Evolutionary conservation across 2,888 invertebrate species (phyloP).

Genomic region (Sussaba pulchella): DNA sequence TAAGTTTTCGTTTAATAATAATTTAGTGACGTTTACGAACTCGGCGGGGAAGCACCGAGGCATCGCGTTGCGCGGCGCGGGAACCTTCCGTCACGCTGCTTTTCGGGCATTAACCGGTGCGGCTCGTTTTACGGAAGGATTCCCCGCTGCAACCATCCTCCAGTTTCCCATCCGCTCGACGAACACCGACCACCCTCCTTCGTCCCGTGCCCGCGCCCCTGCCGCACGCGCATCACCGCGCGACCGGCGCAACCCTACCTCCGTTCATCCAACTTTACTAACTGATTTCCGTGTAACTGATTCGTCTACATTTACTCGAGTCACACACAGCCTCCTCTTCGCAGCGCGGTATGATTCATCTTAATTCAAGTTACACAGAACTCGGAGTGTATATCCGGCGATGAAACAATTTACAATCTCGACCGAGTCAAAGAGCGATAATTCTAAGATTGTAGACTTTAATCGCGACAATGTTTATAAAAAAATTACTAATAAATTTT

Average conservation of each 20-base stretch:
- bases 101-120: conserved; percentile 62
- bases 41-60: conserved; percentile 62
- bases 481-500: no score
- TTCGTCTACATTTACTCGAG: conserved; percentile 54
- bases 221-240: conserved; percentile 23
- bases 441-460: no score
- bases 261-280: conserved; percentile 55
- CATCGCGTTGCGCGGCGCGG: conserved; percentile 69
- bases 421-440: neutral
- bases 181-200: conserved; percentile 28
- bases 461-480: no score
- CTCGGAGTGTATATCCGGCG: neutral
- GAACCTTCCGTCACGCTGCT: conserved; percentile 69
- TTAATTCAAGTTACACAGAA: conserved; percentile 39
- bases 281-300: conserved; percentile 63
- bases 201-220: no score
- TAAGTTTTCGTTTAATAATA: conserved; percentile 80
- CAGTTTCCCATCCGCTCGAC: conserved; percentile 16
- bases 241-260: neutral
- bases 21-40: conserved; percentile 78
- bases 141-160: conserved; percentile 8
- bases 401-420: conserved; percentile 14
- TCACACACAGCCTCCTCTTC: neutral
- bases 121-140: conserved; percentile 49
- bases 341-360: conserved; percentile 30